Evolutionary conservation across 2,113 vertebrate species (phyloP), one percentile per base, ranked within the genome.

Genomic region (Rynchops niger): DNA sequence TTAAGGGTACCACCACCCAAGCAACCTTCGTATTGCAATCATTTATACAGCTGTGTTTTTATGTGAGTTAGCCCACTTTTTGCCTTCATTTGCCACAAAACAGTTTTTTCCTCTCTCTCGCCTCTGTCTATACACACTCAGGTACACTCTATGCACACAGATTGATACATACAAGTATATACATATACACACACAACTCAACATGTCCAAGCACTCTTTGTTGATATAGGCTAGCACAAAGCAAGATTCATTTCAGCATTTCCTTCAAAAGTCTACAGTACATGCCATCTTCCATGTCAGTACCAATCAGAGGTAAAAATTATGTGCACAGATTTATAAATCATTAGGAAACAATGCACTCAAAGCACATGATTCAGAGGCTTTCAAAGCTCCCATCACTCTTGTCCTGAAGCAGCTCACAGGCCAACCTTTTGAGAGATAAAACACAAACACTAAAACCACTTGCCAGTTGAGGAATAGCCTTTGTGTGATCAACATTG

Each of bases 111-210:
- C 45, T 42, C 32, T 47, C n/a, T 30, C 21, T n/a, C 7, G 9
- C 9, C 32, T 45, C 42, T 21, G 47, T 42, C 6, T 5, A 4
- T 4, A 67, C 13, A 30, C 29, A 34, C 14, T 9, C 3, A 95
- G 59, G 53, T 30, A 20, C 9, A 26, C 49, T 63, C 61, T 14
- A 36, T 12, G 15, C 61, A 81, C n/a, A 27, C 12, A 80, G 34
- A 29, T 5, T 36, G 19, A 34, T 6, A 43, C 29, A 50, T 4
- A 0, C 8, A 84, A 72, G 15, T 27, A 45, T 5, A 26, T 4
- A 26, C 12, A 11, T 7, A 36, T 1, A 32, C 25, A 47, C 27
- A 82, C 47, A 9, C 7, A 36, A 15, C 30, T 45, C 34, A 43
- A 61, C 55, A 69, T 12, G 59, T 25, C 40, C 76, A 70, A 52